Conservation (phyloP, 2,797 vertebrate species). For the Arctocebus calabarensis region DNA sequence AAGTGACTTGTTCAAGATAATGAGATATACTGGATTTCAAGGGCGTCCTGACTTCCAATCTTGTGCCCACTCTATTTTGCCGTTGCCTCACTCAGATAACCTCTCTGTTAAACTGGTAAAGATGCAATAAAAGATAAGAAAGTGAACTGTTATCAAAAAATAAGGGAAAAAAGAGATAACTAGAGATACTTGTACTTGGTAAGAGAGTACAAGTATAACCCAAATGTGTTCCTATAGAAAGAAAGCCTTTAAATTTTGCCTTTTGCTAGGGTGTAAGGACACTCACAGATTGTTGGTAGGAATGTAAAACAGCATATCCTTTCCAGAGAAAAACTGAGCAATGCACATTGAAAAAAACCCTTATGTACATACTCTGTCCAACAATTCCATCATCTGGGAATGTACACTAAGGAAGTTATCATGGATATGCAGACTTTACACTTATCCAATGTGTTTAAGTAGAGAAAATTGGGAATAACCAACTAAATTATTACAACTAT, state of each 20-base stretch:
- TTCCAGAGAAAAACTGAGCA: constrained; percentile 44
- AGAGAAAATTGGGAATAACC: constrained; percentile 27
- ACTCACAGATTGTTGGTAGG: constrained; percentile 45
- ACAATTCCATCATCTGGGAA: constrained; percentile 47
- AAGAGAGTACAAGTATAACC: constrained; percentile 32
- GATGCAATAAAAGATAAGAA: constrained; percentile 46
- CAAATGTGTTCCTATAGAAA: neutral
- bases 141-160: constrained; percentile 31
- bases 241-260: constrained; percentile 49
- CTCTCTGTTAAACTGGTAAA: constrained; percentile 41
- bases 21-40: constrained; percentile 16
- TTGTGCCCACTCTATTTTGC: neutral
- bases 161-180: neutral
- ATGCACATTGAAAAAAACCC: constrained; percentile 9
- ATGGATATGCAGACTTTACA: constrained; percentile 13
- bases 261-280: constrained; percentile 33
- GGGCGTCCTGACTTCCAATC: constrained; percentile 38
- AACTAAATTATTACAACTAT: constrained; percentile 14
- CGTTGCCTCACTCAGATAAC: constrained; percentile 24
- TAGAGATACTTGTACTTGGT: neutral
- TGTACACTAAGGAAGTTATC: constrained; percentile 47
- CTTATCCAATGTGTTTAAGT: constrained; percentile 48
- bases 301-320: constrained; percentile 38
- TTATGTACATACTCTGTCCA: neutral
- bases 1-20: constrained; percentile 58